These are phyloP conservation scores for Brienomyrus longianalis DNA, from an alignment of 2,113 vertebrate genomes.

Conservation along the genomic window DNA sequence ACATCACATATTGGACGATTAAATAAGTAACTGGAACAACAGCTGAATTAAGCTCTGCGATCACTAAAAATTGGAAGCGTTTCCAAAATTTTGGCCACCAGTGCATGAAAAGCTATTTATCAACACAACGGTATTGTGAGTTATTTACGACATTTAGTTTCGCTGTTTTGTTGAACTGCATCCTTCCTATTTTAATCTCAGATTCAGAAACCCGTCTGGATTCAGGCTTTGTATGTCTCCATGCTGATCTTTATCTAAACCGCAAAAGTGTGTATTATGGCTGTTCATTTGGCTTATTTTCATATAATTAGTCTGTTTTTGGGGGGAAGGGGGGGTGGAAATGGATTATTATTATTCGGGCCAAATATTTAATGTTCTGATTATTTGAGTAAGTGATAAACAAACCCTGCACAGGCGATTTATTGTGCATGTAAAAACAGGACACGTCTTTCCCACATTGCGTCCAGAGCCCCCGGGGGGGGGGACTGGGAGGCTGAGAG, in stretches of 20 bases:
- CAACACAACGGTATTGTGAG: neutral
- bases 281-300: slow-evolving; percentile 53
- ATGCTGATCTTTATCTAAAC: slow-evolving; percentile 44
- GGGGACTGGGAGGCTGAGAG: neutral
- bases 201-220: slow-evolving; percentile 25
- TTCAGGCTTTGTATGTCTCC: slow-evolving; percentile 32
- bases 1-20: neutral
- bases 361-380: slow-evolving; percentile 72
- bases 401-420: slow-evolving; percentile 61
- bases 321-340: slow-evolving; percentile 36
- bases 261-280: slow-evolving; percentile 42
- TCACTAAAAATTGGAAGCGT: neutral
- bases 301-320: slow-evolving; percentile 47
- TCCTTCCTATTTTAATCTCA: slow-evolving; percentile 27
- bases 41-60: neutral
- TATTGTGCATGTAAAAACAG: slow-evolving; percentile 60
- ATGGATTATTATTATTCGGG: slow-evolving; percentile 59
- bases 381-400: slow-evolving; percentile 64
- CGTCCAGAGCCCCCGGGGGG: slow-evolving; percentile 41
- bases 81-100: neutral
- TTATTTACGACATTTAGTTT: neutral
- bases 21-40: neutral
- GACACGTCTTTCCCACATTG: slow-evolving; percentile 59
- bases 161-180: neutral
- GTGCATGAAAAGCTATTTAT: neutral